These are phyloP conservation scores for Toxotes lorentzi DNA, from an alignment of 2,797 vertebrate genomes.

Conservation along the genomic window DNA sequence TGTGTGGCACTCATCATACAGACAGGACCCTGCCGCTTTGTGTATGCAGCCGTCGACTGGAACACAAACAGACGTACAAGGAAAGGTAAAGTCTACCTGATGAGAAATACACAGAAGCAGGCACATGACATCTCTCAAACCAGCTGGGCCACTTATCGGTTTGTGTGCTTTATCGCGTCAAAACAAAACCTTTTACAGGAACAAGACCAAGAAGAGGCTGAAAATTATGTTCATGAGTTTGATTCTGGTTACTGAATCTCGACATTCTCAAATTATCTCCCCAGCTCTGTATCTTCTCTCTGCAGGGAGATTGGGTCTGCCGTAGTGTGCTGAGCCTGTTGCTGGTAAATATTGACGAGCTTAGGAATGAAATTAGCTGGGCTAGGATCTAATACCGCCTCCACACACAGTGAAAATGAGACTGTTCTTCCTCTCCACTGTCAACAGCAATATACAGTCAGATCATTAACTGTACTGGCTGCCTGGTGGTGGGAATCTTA, in stretches of 20 bases:
- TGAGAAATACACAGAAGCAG: slow-evolving; percentile 34
- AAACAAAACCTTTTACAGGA: slow-evolving; percentile 59
- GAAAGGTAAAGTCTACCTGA: slow-evolving; percentile 47
- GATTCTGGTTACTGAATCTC: slow-evolving; percentile 41
- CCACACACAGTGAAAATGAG: slow-evolving; percentile 78
- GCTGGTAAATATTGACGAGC: slow-evolving; percentile 84
- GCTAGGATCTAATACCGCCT: slow-evolving; percentile 82
- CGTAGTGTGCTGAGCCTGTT: slow-evolving; percentile 60
- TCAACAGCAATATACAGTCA: slow-evolving; percentile 72
- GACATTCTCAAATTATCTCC: slow-evolving; percentile 43
- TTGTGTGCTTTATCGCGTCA: slow-evolving; percentile 48
- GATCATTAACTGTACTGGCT: slow-evolving; percentile 77
- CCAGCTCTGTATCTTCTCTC: slow-evolving; percentile 41
- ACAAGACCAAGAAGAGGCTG: slow-evolving; percentile 16
- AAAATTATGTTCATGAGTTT: slow-evolving; percentile 29
- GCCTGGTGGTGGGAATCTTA: slow-evolving; percentile 56
- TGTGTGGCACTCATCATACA: slow-evolving; percentile 94
- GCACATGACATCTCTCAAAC: slow-evolving; percentile 23
- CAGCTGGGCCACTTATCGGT: slow-evolving; percentile 50
- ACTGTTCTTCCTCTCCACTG: slow-evolving; percentile 79
- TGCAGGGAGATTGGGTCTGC: slow-evolving; percentile 50
- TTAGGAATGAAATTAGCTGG: slow-evolving; percentile 80
- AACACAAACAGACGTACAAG: slow-evolving; percentile 71
- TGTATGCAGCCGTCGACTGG: slow-evolving; percentile 99
- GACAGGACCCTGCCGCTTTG: slow-evolving; percentile 93